Evolutionary conservation across 2,797 vertebrate species (phyloP), one percentile per base, ranked within the genome.

Genomic region (Scarus forsteni): DNA sequence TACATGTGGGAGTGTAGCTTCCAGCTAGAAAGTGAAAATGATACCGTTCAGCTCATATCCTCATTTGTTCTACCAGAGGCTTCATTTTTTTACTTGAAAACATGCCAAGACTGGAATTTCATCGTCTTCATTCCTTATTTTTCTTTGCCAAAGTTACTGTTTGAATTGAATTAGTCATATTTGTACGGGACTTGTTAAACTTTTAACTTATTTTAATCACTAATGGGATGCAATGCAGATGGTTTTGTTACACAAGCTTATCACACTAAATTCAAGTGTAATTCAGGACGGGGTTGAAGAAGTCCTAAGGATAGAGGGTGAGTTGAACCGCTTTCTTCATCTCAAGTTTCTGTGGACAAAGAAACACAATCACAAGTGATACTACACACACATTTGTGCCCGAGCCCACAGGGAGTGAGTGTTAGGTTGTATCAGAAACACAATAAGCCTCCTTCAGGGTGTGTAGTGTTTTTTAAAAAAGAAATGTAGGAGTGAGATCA

Each of bases 141-240:
- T 48, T 45, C 43, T 15, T 72, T 80, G 79, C 81, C 79, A 80
- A 84, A 84, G 66, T 74, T 73, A 52, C 57, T 78, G 50, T 67
- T 65, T 44, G 60, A 79, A 80, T 76, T 59, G 35, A 79, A 69
- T 49, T 14, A 19, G 19, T 56, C 3, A 4, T 48, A 15, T 64
- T 40, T 34, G 13, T 77, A 60, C 62, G 42, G 70, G 11, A 63
- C 39, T 45, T 62, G 16, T 58, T 52, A 1, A 18, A 53, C 39
- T 48, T 67, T 75, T 57, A 76, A 56, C 50, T 73, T n/a, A 0
- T 43, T 52, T 0, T 34, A 42, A 42, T 61, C 34, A 42, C 68
- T 18, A n/a, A 35, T 43, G 56, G 52, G n/a, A 66, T 48, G 14
- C 52, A 52, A 6, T 15, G 13, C 27, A 34, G n/a, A 7, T 36